Evolutionary conservation across 2,797 vertebrate genomes (phyloP).

Genomic region (Danio kyathit): DNA sequence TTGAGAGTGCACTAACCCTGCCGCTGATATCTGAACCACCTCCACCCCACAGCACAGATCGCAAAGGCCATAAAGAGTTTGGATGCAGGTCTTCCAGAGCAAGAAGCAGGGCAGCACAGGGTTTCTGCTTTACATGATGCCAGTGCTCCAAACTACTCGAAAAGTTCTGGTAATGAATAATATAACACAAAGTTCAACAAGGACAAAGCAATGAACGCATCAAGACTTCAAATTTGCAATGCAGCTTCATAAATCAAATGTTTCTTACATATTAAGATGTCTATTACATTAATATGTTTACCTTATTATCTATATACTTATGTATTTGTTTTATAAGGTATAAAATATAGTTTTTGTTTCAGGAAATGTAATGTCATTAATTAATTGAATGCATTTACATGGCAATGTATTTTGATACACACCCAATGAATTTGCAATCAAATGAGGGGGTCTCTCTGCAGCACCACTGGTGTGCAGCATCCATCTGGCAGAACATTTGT

Average conservation of each 20-base stretch:
- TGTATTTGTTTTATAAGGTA: too few relatives aligned
- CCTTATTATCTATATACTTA: too few relatives aligned
- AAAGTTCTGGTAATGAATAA: conserved; percentile 12
- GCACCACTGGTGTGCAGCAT: too few relatives aligned
- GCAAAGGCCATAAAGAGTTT: conserved; percentile 34
- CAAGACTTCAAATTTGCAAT: neutral
- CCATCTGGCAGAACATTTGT: too few relatives aligned
- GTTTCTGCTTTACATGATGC: neutral
- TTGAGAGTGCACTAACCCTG: conserved; percentile 57
- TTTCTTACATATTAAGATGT: neutral
- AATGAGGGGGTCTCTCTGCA: too few relatives aligned
- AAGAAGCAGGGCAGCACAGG: neutral
- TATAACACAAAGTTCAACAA: neutral
- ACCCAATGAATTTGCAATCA: too few relatives aligned
- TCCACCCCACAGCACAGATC: conserved; percentile 56
- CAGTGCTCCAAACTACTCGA: conserved; percentile 5
- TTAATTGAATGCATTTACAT: too few relatives aligned
- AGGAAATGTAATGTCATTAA: too few relatives aligned
- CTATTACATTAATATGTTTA: too few relatives aligned
- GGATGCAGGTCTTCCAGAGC: conserved; percentile 16
- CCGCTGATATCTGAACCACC: conserved; percentile 61
- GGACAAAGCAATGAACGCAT: neutral
- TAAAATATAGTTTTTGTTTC: too few relatives aligned
- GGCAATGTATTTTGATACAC: too few relatives aligned
- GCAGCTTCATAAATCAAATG: neutral